Conservation (phyloP, 2,113 vertebrate genomes). For the Puffinus mauretanicus region DNA sequence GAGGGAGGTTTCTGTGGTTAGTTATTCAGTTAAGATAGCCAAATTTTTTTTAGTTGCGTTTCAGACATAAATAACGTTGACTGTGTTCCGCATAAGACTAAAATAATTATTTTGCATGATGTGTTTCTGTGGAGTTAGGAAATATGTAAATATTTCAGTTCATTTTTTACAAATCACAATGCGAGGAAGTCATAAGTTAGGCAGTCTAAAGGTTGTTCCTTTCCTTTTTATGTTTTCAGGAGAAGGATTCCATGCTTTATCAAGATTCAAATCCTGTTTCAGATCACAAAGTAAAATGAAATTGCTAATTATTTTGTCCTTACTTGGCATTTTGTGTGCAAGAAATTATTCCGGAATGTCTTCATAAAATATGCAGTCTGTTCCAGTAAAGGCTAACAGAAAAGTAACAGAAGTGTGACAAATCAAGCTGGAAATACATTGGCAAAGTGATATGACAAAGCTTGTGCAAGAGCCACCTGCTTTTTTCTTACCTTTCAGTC, state of each 20-base stretch:
- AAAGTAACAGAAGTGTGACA: not conserved
- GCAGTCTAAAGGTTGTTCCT: not conserved
- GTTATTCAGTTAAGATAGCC: not conserved
- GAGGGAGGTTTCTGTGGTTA: not conserved
- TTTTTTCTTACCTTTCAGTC: not conserved
- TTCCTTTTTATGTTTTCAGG: not conserved
- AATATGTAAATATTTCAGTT: not conserved
- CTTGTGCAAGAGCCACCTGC: not conserved
- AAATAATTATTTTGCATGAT: not conserved
- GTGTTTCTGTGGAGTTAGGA: not conserved
- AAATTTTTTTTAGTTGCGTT: not conserved
- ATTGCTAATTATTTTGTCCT: slow-evolving; percentile 8
- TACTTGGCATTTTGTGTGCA: not conserved
- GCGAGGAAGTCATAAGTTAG: not conserved
- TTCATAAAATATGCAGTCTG: not conserved
- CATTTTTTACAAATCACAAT: not conserved
- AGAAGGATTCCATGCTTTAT: not conserved
- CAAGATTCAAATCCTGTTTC: not conserved
- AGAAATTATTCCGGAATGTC: not conserved
- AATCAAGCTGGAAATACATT: not conserved
- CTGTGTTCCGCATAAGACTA: not conserved
- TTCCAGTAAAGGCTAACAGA: not conserved
- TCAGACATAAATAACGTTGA: not conserved
- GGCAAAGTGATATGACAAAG: not conserved
- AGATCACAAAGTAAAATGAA: not conserved